Conservation (phyloP, 2,113 vertebrate species). For the Ceuthmochares aereus region DNA sequence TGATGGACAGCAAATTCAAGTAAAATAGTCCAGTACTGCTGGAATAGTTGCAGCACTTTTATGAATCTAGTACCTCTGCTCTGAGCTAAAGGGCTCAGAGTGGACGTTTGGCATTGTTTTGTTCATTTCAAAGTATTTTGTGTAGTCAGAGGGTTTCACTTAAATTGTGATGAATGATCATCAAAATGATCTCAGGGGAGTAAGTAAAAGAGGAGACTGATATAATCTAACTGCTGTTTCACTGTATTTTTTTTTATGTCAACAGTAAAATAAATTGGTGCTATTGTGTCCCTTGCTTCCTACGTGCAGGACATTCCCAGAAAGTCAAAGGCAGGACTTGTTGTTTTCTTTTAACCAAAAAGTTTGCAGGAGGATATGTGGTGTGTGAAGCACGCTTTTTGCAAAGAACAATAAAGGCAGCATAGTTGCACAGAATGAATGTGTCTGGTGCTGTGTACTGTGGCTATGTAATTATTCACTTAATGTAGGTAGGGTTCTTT, state of each 20-base stretch:
- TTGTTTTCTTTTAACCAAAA: background rate
- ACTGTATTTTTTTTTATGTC: background rate
- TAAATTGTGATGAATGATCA: background rate
- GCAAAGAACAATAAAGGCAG: background rate
- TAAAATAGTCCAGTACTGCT: background rate
- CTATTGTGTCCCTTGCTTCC: background rate
- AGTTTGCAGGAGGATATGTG: background rate
- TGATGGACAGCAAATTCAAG: background rate
- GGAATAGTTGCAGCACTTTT: rapidly evolving
- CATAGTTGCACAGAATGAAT: background rate
- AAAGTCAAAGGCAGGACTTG: background rate
- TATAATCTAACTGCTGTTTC: background rate
- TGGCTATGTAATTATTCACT: background rate
- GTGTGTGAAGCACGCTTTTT: background rate
- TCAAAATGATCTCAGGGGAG: background rate
- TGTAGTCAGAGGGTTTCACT: background rate
- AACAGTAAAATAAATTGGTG: background rate
- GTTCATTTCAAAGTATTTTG: background rate
- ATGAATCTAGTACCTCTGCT: background rate
- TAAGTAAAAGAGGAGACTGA: background rate
- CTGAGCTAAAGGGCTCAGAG: background rate
- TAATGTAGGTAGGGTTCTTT: background rate
- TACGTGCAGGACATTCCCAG: background rate
- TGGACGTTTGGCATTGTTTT: background rate
- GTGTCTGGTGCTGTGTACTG: background rate